Conservation (phyloP, 2,113 vertebrate species). For the Mesembrinibis cayennensis region DNA sequence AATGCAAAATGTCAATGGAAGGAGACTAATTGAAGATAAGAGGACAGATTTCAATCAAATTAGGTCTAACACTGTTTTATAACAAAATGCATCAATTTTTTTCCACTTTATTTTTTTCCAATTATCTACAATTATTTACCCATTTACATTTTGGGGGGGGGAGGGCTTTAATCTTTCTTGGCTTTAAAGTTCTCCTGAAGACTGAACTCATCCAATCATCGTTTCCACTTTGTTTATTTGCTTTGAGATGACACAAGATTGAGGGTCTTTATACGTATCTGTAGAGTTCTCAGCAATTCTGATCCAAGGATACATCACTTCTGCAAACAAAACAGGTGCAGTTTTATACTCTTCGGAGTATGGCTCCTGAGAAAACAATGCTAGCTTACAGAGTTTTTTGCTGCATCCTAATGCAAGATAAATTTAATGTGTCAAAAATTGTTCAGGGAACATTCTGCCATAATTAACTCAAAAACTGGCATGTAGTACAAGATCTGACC, state of each 20-base stretch:
- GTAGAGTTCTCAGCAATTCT: background rate
- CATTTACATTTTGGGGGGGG: too few relatives aligned
- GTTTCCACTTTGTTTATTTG: background rate
- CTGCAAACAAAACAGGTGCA: background rate
- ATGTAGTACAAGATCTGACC: background rate
- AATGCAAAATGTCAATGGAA: background rate
- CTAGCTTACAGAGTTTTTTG: background rate
- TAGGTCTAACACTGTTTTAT: background rate
- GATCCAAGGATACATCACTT: background rate
- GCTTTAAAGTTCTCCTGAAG: background rate
- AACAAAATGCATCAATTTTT: background rate
- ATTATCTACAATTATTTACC: background rate
- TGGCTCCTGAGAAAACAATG: background rate
- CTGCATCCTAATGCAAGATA: background rate
- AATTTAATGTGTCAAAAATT: background rate
- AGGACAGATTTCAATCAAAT: background rate
- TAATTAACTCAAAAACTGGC: background rate
- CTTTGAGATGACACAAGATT: background rate
- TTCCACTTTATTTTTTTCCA: background rate
- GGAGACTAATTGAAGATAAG: background rate
- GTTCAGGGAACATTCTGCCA: background rate
- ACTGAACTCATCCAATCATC: rapidly evolving
- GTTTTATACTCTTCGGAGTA: background rate
- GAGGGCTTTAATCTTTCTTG: rapidly evolving
- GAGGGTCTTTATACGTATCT: background rate